Percentiles rank a stretch among this genome's conserved stretches.
Conservation (phyloP, 2,113 vertebrate genomes). For the Alectura lathami region DNA sequence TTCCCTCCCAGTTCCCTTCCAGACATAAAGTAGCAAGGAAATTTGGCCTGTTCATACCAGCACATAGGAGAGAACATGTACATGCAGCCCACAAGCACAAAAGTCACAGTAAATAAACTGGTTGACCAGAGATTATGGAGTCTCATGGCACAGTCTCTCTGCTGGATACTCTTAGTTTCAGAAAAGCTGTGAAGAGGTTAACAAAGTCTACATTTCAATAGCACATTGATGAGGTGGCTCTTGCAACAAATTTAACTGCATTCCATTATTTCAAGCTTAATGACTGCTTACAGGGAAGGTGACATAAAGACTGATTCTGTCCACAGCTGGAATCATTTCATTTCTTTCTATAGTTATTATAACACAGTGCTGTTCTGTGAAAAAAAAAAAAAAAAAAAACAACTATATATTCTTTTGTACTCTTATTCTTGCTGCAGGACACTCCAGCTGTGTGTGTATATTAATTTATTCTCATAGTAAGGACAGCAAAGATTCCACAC, state of each 20-base stretch:
- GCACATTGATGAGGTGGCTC: background rate
- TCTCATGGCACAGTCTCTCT: background rate
- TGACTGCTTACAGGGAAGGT: background rate
- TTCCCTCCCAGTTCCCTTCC: background rate
- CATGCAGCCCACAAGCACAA: background rate
- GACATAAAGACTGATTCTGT: background rate
- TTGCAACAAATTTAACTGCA: background rate
- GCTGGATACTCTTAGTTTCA: background rate
- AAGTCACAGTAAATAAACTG: background rate
- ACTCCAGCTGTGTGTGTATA: background rate
- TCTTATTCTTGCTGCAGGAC: background rate
- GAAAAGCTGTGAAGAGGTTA: background rate
- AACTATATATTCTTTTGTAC: background rate
- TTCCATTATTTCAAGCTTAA: background rate
- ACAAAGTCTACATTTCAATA: background rate
- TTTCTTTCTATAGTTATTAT: background rate
- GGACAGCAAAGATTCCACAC: background rate
- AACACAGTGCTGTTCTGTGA: accelerated
- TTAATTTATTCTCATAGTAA: background rate
- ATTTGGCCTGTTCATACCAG: background rate
- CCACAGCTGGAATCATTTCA: background rate
- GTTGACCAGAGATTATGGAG: background rate
- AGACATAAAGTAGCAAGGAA: background rate
- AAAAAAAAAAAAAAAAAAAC: background rate
- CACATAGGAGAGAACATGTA: background rate